phyloP scores from a whole-genome alignment of 2,113 vertebrate species.

The Mungos mungo region DNA sequence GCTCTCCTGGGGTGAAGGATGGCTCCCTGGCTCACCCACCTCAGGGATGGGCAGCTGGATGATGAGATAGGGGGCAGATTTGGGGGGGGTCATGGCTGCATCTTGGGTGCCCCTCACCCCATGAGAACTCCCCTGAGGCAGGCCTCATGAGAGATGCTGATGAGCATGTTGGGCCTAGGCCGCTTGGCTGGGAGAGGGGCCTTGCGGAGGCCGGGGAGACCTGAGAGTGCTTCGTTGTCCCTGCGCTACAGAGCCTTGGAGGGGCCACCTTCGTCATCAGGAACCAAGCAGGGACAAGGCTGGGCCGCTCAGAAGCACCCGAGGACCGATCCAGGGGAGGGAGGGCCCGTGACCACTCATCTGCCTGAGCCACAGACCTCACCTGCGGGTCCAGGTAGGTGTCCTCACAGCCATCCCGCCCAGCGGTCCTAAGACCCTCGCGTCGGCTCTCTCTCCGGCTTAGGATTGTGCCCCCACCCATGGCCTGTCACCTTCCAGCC shows the following conservation, averaged over 20 bases:
- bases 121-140: neutral
- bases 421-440: neutral
- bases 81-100: neutral
- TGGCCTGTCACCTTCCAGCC: neutral
- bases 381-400: conserved; percentile 61
- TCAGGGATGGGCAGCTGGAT: neutral
- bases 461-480: neutral
- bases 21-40: neutral
- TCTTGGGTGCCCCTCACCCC: neutral
- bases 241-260: conserved; percentile 39
- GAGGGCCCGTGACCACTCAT: neutral
- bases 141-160: neutral
- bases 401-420: neutral
- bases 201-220: neutral
- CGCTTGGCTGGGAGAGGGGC: conserved; percentile 5
- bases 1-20: neutral
- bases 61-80: neutral
- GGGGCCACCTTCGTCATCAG: neutral
- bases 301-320: neutral
- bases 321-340: neutral
- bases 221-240: conserved; percentile 49
- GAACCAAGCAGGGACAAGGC: neutral
- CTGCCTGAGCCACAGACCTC: neutral
- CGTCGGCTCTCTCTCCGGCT: neutral
- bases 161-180: neutral